These are phyloP conservation scores for Dromococcyx pavoninus DNA, from an alignment of 2,797 vertebrate genomes.

Conservation along the genomic window DNA sequence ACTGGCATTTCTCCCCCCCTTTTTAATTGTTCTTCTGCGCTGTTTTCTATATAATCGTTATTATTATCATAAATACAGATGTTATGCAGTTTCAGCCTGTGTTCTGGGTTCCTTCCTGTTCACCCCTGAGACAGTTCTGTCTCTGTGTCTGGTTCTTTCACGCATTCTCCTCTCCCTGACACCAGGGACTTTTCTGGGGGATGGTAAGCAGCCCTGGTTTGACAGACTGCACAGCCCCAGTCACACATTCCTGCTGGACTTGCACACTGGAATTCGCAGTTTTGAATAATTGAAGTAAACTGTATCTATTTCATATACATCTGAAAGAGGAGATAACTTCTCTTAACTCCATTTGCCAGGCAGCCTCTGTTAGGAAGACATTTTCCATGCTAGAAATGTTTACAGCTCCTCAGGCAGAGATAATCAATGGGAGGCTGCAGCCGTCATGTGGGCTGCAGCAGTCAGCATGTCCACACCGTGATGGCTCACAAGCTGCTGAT, in stretches of 20 bases:
- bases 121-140: conserved; percentile 24
- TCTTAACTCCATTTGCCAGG: neutral
- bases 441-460: neutral
- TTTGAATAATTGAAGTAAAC: conserved; percentile 47
- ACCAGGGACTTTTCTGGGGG: conserved; percentile 16
- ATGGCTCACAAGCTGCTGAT: neutral
- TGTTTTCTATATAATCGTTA: conserved; percentile 37
- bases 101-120: conserved; percentile 44
- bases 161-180: conserved; percentile 15
- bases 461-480: neutral
- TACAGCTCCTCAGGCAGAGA: neutral
- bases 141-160: neutral
- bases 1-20: conserved; percentile 33
- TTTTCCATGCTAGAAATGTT: conserved; percentile 44
- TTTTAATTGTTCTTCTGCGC: conserved; percentile 50
- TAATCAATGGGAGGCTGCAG: neutral
- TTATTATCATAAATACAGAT: conserved; percentile 62
- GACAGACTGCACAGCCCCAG: conserved; percentile 32
- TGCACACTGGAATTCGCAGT: conserved; percentile 32
- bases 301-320: conserved; percentile 20
- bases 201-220: conserved; percentile 30
- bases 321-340: conserved; percentile 32
- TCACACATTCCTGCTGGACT: conserved; percentile 50
- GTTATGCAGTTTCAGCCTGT: neutral
- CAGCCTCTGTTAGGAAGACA: neutral